Base-by-base conservation (phyloP, 92 coral and sea anemone species). In the Palythoa grandiflora region DNA sequence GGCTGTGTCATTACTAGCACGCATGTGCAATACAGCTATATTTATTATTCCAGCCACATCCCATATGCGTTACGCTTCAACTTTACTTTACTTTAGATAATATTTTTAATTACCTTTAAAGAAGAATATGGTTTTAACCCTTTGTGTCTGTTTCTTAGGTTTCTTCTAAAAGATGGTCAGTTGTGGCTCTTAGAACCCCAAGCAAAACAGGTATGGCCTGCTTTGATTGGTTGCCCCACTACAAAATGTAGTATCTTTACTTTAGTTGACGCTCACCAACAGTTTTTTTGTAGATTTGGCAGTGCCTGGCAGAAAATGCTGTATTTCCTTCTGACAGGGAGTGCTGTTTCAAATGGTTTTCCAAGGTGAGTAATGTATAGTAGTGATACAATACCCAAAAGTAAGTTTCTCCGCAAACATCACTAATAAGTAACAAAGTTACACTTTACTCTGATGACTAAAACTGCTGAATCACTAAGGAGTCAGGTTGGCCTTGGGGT, bases 261-360 rank as follows among this genome's bases (percentile, higher is more conserved):
- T 63, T 63, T 3, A 1, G 2, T 21, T 17, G 8, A 17, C 36
- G 8, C 35, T 1, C 8, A 15, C 8, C 10, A 1, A 5, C 51
- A 57, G 28, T 70, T 20, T 76, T 66, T 5, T 79, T 75, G 1
- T 75, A 97, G 99, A 93, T 97, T 85, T 97, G 99, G 99, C 96
- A 97, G 91, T 94, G 97, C 66, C 89, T 97, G 63, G 99, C 99
- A 2, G 99, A 97, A 86, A 94, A 94, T 83, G 95, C 99, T 6
- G 93, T 93, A n/a, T 91, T 95, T 83, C 92, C 96, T 57, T 92
- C 97, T 5, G 99, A 97, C 78, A 91, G 99, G 87, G 99, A 97
- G 86, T 92, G 95, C 70, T 97, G 99, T 89, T 97, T 97, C 78
- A 97, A 97, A 84, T 97, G 99, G 99, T 97, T 95, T 90, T 97